Conservation (phyloP, 1,140 invertebrate genomes). For the Hormaphis cornu region DNA sequence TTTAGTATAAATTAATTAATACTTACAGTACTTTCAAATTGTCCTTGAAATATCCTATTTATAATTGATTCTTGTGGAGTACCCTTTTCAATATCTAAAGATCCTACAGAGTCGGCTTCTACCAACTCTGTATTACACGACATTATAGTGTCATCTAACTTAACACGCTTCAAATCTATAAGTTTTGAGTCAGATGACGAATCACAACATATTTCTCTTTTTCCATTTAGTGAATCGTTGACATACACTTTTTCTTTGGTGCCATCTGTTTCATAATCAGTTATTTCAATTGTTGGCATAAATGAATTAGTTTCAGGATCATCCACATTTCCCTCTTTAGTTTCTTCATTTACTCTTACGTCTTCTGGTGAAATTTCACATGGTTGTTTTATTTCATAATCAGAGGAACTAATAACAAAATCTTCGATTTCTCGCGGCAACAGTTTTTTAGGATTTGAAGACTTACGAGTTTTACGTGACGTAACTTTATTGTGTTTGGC, state of each 20-base stretch:
- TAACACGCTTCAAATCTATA: slow-evolving; percentile 22
- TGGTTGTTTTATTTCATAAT: not conserved
- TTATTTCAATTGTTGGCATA: not conserved
- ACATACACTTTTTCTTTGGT: not conserved
- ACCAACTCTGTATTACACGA: not conserved
- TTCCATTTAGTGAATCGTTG: slow-evolving; percentile 16
- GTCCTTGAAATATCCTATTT: slow-evolving; percentile 62
- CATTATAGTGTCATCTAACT: slow-evolving; percentile 16
- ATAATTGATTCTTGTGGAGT: slow-evolving; percentile 53
- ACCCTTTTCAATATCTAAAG: slow-evolving; percentile 43
- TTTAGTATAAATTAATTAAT: not conserved
- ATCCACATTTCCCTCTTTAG: not conserved
- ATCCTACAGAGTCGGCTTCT: slow-evolving; percentile 22
- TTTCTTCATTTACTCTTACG: not conserved
- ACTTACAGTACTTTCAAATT: slow-evolving; percentile 59
- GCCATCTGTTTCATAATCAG: not conserved
- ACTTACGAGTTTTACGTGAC: slow-evolving; percentile 27
- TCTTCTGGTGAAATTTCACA: not conserved
- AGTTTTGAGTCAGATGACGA: slow-evolving; percentile 18
- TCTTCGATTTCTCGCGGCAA: slow-evolving; percentile 22
- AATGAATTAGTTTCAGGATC: not conserved
- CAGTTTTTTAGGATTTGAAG: slow-evolving; percentile 11
- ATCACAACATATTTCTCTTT: slow-evolving; percentile 30
- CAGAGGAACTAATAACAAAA: slow-evolving; percentile 11
- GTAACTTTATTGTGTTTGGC: slow-evolving; percentile 4